phyloP scores from a whole-genome alignment of 1,140 invertebrate species.

The Drosophila setifemur region DNA sequence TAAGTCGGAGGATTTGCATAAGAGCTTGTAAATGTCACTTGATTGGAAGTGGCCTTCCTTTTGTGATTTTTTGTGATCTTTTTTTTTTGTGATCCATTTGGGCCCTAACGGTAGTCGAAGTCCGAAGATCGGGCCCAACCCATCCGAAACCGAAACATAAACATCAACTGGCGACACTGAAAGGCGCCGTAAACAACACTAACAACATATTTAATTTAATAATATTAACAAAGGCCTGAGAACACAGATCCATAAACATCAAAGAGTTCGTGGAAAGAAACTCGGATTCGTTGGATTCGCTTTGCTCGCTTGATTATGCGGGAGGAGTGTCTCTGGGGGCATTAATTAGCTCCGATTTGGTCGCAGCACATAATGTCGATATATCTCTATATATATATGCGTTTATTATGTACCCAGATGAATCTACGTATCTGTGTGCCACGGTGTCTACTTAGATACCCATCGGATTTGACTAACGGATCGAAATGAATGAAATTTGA shows the following conservation, averaged over 20 bases:
- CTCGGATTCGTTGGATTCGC: slow-evolving; percentile 35
- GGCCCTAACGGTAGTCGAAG: slow-evolving; percentile 67
- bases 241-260: slow-evolving; percentile 67
- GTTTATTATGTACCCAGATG: slow-evolving; percentile 23
- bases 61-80: slow-evolving; percentile 5
- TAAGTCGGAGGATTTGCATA: slow-evolving; percentile 58
- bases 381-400: slow-evolving; percentile 51
- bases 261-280: slow-evolving; percentile 23
- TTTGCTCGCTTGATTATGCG: slow-evolving; percentile 66
- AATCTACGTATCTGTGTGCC: slow-evolving; percentile 34
- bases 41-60: slow-evolving; percentile 62
- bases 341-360: slow-evolving; percentile 79
- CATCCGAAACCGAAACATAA: slow-evolving; percentile 28
- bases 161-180: slow-evolving; percentile 23
- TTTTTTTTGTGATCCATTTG: slow-evolving; percentile 50
- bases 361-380: slow-evolving; percentile 49
- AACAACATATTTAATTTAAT: slow-evolving; percentile 80
- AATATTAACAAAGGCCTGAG: slow-evolving; percentile 80
- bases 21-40: slow-evolving; percentile 76
- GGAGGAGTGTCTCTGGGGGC: slow-evolving; percentile 72
- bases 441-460: slow-evolving; percentile 42
- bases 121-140: slow-evolving; percentile 7
- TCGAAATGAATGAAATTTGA: slow-evolving; percentile 77
- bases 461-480: slow-evolving; percentile 62
- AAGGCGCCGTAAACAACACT: slow-evolving; percentile 63